Base-by-base conservation (phyloP, 2,113 vertebrate genomes). In the Chlamydotis undulata region DNA sequence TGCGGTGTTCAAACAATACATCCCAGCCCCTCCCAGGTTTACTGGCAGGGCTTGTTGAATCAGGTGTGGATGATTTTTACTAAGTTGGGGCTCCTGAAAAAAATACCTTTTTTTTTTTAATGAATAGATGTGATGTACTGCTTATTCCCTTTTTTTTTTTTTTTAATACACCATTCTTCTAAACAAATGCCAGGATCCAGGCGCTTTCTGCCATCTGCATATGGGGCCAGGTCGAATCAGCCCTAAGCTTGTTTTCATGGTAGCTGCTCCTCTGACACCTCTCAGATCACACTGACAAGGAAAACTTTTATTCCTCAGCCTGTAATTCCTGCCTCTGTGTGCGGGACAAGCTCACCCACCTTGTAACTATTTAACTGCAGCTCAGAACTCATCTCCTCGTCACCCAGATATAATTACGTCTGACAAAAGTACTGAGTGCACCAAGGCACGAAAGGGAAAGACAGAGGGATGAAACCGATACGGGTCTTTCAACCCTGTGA, bases 261-360 rank as follows among this genome's bases (percentile, higher is more conserved):
- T 89, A 91, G 83, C 70, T 94, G 78, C 43, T 97, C 68, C 71
- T 92, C 81, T 84, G 96, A 93, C 81, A 94, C 45, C 69, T 91
- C 85, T 92, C 88, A 83, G 92, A 95, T 97, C 89, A 93, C 87
- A 43, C 56, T 70, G 91, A 94, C 96, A 94, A 79, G 89, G 59
- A 80, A 81, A 89, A 95, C 65, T 95, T 97, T 88, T 73, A 97
- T 92, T 96, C 83, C 68, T 71, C 57, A 73, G 90, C 89, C 63
- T 91, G 71, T 96, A 96, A 97, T 96, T 96, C 94, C 93, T 84
- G 65, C 76, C 93, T 95, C 94, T 71, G 93, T 93, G 96, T 97
- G 96, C 88, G 94, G 95, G 97, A 90, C 93, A 92, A 91, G 94
- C 74, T 95, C 67, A 64, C 82, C 61, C 35, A 93, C 81, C 96